These are phyloP conservation scores for Chaitophorus viminalis DNA, from an alignment of 2,888 invertebrate genomes.

Conservation along the genomic window DNA sequence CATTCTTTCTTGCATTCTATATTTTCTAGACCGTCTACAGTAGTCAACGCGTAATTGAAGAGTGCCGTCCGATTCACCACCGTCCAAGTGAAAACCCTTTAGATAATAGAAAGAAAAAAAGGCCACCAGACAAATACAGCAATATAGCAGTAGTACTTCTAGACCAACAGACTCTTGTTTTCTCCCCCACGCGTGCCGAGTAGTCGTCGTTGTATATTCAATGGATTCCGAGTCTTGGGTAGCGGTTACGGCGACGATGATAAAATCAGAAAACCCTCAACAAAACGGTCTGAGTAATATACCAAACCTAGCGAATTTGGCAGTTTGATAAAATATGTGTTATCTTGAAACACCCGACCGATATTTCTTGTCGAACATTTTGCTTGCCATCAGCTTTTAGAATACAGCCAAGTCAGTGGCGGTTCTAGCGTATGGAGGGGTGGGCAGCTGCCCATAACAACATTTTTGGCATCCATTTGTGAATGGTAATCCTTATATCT, in stretches of 20 bases:
- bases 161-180: neutral
- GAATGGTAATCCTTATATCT: no score
- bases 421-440: no score
- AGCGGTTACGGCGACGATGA: neutral
- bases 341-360: constrained; percentile 17
- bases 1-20: neutral
- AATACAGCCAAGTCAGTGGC: neutral
- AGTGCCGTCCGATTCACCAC: neutral
- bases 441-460: no score
- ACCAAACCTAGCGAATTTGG: constrained; percentile 15
- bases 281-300: constrained; percentile 43
- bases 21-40: neutral
- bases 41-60: neutral
- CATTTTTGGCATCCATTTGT: no score
- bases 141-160: neutral
- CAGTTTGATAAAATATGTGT: constrained; percentile 44
- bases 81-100: neutral
- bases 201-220: constrained; percentile 4
- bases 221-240: neutral
- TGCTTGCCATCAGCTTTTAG: constrained; percentile 19
- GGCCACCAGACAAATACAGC: neutral
- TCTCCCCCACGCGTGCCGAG: neutral
- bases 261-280: constrained; percentile 22
- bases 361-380: constrained; percentile 37
- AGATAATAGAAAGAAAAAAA: neutral